phyloP scores from a whole-genome alignment of 2,797 vertebrate species.

The Miichthys miiuy region DNA sequence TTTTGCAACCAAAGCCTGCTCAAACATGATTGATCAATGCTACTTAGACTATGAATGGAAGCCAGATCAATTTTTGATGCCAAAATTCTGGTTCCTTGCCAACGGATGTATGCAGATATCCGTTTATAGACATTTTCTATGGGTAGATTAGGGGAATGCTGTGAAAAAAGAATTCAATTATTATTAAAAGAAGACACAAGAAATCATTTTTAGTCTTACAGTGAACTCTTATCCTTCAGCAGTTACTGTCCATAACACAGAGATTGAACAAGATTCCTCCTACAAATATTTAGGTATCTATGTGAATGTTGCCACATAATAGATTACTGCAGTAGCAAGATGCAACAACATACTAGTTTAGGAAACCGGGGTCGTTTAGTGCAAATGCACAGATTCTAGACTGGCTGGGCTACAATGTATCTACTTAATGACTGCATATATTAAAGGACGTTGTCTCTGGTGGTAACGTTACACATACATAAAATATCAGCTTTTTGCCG shows the following conservation, averaged over 20 bases:
- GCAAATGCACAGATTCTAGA: background rate
- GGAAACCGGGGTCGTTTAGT: background rate
- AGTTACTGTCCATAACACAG: background rate
- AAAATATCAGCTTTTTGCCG: conserved; percentile 7
- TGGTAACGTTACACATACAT: background rate
- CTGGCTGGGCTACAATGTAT: background rate
- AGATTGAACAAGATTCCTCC: background rate
- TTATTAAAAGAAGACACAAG: background rate
- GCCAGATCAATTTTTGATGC: no score
- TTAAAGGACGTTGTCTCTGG: conserved; percentile 1
- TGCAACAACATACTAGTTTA: background rate
- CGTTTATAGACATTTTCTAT: background rate
- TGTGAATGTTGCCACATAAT: background rate
- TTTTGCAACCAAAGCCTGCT: no score
- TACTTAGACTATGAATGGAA: no score
- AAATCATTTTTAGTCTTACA: background rate
- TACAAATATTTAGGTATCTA: background rate
- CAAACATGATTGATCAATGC: no score
- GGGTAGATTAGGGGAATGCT: background rate
- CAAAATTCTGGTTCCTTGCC: no score
- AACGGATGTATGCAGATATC: no score
- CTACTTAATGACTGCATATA: background rate
- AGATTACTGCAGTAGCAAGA: background rate
- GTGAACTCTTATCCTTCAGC: background rate
- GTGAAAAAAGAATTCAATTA: background rate